Base-by-base conservation (phyloP, 2,888 invertebrate genomes). In the Cyclophora albipunctata region DNA sequence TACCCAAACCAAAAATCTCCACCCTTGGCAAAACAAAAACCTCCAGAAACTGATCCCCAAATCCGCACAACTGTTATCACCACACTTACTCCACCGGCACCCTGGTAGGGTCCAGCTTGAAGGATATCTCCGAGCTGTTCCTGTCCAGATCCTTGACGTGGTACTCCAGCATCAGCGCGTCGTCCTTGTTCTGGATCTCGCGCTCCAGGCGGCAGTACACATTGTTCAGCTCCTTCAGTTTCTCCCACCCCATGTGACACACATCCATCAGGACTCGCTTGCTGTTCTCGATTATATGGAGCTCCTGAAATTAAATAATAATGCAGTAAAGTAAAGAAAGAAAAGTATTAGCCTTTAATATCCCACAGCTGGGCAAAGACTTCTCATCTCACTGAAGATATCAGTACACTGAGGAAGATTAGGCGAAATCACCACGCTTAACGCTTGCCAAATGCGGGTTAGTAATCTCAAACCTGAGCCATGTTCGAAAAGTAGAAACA, bases 171-270 rank as follows among this genome's bases (percentile, higher is more conserved):
- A 91, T 90, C 42, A 95, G 87, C 0, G 96, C 92, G 65, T 95
- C 93, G n/a, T 91, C 89, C 78, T 98, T 98, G 71, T 97, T 95
- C 55, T 91, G 91, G 47, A 95, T 89, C 73, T 96, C 95, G 3
- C 94, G 75, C 52, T 91, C 88, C 6, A 96, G 82, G 56, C 93
- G 91, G 60, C 93, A 93, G 64, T 91, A 90, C 0, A 94, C 91
- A 64, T 94, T 94, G 59, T 92, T 92, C 7, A 96, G 77, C 41
- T 93, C 92, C 62, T 93, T 93, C 2, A 95, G 76, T 73, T 95
- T 95, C 69, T 95, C 93, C 94, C 95, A 95, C 0, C 94, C 92
- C 81, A 82, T 80, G 57, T 84, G 83, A 55, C 88, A 88, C 0
- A 84, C 75, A 55, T 89, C 86, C 2, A 78, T 84, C 2, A 90